Evolutionary conservation across 2,888 invertebrate genomes (phyloP), one percentile per base, ranked within the genome.

Genomic region (Brenthis daphne): DNA sequence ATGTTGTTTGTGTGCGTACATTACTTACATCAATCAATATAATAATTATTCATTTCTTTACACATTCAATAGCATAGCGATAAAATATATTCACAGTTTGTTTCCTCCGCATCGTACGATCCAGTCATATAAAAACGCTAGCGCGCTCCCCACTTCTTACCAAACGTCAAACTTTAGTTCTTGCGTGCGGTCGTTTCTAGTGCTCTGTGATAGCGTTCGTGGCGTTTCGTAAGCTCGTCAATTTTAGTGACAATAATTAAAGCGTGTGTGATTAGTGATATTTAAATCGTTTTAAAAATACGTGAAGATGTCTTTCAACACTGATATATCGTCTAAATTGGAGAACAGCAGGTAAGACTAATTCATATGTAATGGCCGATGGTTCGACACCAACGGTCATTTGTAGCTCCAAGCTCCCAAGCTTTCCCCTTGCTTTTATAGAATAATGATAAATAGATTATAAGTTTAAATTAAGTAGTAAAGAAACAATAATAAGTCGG

Each of bases 221-320:
- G 84, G 84, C 77, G 79, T 89, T 88, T 87, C 85, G 84, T 81
- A 86, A 88, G 82, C 81, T 83, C 84, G 85, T 86, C 84, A 85
- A 83, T 81, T 82, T 82, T 80, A 79, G 81, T 86, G 90, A 77
- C 74, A 82, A 84, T 84, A 82, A 81, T 80, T 75, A 79, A 81
- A 81, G 81, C 86, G 88, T 89, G 89, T 89, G 90, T 90, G 90
- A 90, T 91, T 88, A 90, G 92, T 92, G 92, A 88, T 90, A 91
- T 90, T 90, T 89, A 88, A 80, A 76, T 75, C 73, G 80, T 82
- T 89, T 90, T 90, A 91, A 29, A 90, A 90, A 85, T 89, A 89
- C 90, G 76, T 85, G 89, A 90, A 89, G 82, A 92, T 92, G 92
- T 86, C 92, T 87, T 92, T 90, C 88, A 90, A 92, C 85, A 91